A percentile compares a stretch with the other conserved stretches of the same genome.
phyloP scores from a whole-genome alignment of 2,113 vertebrate genomes.

The Pelvicachromis taeniatus region DNA sequence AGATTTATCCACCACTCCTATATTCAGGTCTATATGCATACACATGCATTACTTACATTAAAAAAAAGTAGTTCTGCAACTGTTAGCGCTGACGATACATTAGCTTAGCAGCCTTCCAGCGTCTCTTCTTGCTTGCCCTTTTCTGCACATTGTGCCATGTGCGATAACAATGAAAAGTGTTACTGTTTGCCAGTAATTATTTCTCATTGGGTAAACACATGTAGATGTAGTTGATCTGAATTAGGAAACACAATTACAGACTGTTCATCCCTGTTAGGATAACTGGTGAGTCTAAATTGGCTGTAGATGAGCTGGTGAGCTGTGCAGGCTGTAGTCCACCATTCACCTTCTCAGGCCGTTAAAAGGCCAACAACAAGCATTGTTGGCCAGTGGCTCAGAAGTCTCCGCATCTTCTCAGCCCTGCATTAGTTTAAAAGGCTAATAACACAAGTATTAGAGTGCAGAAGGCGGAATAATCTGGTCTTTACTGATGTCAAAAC shows the following conservation, averaged over 20 bases:
- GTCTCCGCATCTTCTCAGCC: neutral
- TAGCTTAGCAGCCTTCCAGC: neutral
- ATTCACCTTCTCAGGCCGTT: neutral
- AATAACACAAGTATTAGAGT: neutral
- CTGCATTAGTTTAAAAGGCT: neutral
- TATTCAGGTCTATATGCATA: neutral
- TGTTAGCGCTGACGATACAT: neutral
- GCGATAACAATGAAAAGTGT: no score
- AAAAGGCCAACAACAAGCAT: neutral
- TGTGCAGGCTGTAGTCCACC: neutral
- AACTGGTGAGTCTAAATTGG: neutral
- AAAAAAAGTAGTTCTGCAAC: neutral
- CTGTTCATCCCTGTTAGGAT: neutral
- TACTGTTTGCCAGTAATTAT: no score
- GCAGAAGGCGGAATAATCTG: neutral
- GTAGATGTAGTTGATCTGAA: no score
- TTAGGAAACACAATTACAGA: neutral
- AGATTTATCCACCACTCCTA: neutral
- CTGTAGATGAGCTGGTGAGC: neutral
- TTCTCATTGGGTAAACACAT: no score
- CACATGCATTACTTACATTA: neutral
- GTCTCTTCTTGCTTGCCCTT: neutral
- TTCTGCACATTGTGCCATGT: no score
- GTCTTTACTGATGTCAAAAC: neutral
- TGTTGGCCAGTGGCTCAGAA: neutral